Evolutionary conservation across 2,888 invertebrate species (phyloP).

Genomic region (Maniola hyperantus): DNA sequence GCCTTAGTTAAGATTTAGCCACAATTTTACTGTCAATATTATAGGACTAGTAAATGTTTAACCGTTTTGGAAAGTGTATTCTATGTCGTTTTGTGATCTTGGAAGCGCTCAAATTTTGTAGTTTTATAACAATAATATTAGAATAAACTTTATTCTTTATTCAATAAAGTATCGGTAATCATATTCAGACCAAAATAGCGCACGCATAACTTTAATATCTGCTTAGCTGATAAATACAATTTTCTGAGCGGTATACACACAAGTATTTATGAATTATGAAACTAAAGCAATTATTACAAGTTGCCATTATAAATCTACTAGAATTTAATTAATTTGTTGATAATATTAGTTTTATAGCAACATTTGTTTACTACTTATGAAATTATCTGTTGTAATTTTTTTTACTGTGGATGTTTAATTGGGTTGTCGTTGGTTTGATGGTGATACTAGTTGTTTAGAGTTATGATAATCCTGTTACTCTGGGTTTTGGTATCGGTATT

Average conservation of each 20-base stretch:
- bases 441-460: conserved; percentile 74
- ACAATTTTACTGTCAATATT: conserved; percentile 37
- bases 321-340: conserved; percentile 48
- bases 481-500: conserved; percentile 54
- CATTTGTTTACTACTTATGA: conserved; percentile 51
- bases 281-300: conserved; percentile 33
- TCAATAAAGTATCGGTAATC: conserved; percentile 38
- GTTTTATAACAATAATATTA: conserved; percentile 50
- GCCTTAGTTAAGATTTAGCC: conserved; percentile 48
- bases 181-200: conserved; percentile 57
- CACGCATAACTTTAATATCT: conserved; percentile 24
- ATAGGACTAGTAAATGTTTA: conserved; percentile 38
- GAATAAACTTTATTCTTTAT: conserved; percentile 37
- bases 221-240: conserved; percentile 23
- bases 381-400: conserved; percentile 66
- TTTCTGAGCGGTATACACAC: conserved; percentile 27
- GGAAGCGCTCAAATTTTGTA: conserved; percentile 69
- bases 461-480: conserved; percentile 59
- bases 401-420: conserved; percentile 56
- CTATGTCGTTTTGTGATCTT: conserved; percentile 48
- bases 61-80: conserved; percentile 35
- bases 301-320: conserved; percentile 41
- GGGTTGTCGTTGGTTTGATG: conserved; percentile 62
- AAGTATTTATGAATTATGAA: conserved; percentile 25
- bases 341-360: conserved; percentile 46